phyloP scores from a whole-genome alignment of 2,888 invertebrate genomes.

The Cenopis cana region DNA sequence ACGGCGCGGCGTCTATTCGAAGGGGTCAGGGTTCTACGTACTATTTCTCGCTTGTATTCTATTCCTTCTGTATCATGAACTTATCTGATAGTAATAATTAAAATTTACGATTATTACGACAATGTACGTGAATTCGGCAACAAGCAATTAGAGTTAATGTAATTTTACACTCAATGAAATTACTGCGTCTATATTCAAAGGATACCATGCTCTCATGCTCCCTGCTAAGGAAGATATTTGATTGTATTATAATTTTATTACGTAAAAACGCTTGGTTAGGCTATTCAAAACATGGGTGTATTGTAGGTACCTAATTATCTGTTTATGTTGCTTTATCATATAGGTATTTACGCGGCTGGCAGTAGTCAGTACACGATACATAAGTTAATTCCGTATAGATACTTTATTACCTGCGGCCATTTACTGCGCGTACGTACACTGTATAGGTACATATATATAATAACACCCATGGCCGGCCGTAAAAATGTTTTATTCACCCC shows the following conservation, averaged over 20 bases:
- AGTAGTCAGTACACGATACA: neutral
- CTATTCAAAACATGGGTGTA: neutral
- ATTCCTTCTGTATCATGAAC: neutral
- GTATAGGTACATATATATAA: slow-evolving; percentile 71
- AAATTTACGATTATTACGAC: neutral
- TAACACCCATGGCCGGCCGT: slow-evolving; percentile 83
- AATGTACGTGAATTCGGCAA: neutral
- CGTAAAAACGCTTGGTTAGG: neutral
- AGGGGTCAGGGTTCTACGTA: slow-evolving; percentile 53
- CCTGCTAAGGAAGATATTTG: too few species aligned
- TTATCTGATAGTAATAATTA: neutral
- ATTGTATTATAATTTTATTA: too few species aligned
- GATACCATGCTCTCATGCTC: too few species aligned
- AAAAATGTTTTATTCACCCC: slow-evolving; percentile 85
- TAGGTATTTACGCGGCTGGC: slow-evolving; percentile 9
- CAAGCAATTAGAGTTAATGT: neutral
- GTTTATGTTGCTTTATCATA: slow-evolving; percentile 12
- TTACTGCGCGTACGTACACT: slow-evolving; percentile 49
- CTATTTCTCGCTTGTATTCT: slow-evolving; percentile 47
- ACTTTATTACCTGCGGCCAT: slow-evolving; percentile 58
- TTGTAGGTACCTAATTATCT: slow-evolving; percentile 3
- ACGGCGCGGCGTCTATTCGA: slow-evolving; percentile 52
- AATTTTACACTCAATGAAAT: neutral
- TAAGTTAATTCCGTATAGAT: slow-evolving; percentile 41
- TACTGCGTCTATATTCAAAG: neutral